These are phyloP conservation scores for Phoenicopterus ruber DNA, from an alignment of 2,113 vertebrate species.

Conservation along the genomic window DNA sequence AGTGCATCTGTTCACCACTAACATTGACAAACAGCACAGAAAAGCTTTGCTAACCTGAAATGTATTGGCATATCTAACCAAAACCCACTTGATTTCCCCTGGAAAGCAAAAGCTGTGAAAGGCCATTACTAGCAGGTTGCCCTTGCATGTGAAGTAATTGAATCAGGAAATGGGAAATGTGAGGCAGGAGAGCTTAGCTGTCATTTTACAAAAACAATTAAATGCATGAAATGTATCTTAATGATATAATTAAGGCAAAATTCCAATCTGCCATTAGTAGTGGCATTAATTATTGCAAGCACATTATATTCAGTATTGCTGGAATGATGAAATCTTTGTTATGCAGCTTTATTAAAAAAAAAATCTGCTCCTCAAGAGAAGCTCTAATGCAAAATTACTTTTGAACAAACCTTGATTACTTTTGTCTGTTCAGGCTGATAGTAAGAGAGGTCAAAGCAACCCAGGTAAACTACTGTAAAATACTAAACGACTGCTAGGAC, in stretches of 20 bases:
- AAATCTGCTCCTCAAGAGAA: not conserved
- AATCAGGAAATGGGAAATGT: slow-evolving; percentile 53
- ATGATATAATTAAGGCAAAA: slow-evolving; percentile 57
- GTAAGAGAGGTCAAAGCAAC: not conserved
- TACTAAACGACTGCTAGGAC: not conserved
- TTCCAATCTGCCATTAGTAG: slow-evolving; percentile 46
- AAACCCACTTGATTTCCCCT: slow-evolving; percentile 42
- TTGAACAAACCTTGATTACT: not conserved
- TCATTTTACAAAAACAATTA: slow-evolving; percentile 56
- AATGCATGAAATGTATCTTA: slow-evolving; percentile 54
- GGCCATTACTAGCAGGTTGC: slow-evolving; percentile 9
- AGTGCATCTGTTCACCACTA: not conserved
- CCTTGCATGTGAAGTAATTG: slow-evolving; percentile 15
- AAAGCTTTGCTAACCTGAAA: slow-evolving; percentile 33
- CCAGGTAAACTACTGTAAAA: not conserved
- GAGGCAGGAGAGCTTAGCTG: slow-evolving; percentile 30
- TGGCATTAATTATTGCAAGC: slow-evolving; percentile 36
- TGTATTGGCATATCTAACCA: slow-evolving; percentile 15
- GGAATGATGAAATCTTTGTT: not conserved
- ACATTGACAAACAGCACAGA: slow-evolving; percentile 6
- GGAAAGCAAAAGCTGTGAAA: slow-evolving; percentile 46
- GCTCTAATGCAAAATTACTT: not conserved
- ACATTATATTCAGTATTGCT: not conserved
- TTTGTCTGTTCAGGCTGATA: not conserved
- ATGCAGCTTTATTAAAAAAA: not conserved